Conservation (phyloP, 2,888 invertebrate genomes). For the Sarcophaga subvicina region DNA sequence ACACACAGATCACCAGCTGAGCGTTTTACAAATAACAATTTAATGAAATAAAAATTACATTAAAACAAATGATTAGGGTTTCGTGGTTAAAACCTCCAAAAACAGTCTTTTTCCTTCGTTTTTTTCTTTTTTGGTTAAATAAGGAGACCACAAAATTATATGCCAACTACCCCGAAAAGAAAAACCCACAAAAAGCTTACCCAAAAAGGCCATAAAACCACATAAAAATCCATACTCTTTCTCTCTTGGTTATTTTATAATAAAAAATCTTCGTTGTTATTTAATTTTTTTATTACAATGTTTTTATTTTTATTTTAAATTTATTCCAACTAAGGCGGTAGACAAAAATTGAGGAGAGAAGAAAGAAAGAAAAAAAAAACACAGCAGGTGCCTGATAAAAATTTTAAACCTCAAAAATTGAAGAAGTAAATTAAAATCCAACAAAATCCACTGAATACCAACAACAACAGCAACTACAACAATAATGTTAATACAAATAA, state of each 20-base stretch:
- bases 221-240: conserved; percentile 36
- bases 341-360: conserved; percentile 1
- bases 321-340: conserved; percentile 2
- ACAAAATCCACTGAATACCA: conserved; percentile 60
- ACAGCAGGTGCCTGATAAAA: conserved; percentile 66
- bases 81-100: conserved; percentile 24
- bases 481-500: conserved; percentile 65
- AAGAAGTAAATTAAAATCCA: conserved; percentile 67
- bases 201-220: conserved; percentile 19
- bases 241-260: conserved; percentile 31
- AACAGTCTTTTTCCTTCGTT: neutral
- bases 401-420: conserved; percentile 53
- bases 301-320: neutral
- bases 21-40: conserved; percentile 57
- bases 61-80: conserved; percentile 61
- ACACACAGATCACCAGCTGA: conserved; percentile 60
- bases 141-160: conserved; percentile 65
- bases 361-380: conserved; percentile 17
- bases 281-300: conserved; percentile 23
- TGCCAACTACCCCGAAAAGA: conserved; percentile 53
- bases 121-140: too few species aligned
- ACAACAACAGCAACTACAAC: conserved; percentile 14
- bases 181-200: neutral
- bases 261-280: conserved; percentile 37
- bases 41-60: conserved; percentile 60